Conservation (phyloP, 2,888 invertebrate species). For the Sarcophaga caerulescens region DNA sequence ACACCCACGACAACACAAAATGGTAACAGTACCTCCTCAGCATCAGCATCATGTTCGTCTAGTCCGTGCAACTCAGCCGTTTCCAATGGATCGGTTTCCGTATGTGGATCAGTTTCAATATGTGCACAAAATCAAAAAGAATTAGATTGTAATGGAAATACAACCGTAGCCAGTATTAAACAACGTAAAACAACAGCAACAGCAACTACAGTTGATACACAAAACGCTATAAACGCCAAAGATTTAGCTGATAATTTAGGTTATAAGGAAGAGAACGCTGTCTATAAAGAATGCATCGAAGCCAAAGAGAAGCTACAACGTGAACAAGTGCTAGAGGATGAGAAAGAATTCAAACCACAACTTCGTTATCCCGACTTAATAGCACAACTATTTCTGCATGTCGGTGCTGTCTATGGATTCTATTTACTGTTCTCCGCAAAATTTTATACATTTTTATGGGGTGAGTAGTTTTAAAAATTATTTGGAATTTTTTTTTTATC, state of each 20-base stretch:
- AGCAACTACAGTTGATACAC: constrained; percentile 10
- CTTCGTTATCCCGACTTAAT: constrained; percentile 88
- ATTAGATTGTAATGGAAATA: constrained; percentile 65
- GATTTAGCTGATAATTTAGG: constrained; percentile 74
- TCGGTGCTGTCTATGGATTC: constrained; percentile 86
- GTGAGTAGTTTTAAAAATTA: constrained; percentile 83
- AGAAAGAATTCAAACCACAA: constrained; percentile 82
- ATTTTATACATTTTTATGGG: constrained; percentile 86
- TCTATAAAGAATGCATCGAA: constrained; percentile 72
- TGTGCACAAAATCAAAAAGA: constrained; percentile 54
- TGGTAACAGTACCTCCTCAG: constrained; percentile 36
- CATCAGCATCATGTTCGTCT: constrained; percentile 49
- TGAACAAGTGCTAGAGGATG: constrained; percentile 14
- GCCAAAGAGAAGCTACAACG: constrained; percentile 38
- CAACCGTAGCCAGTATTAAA: constrained; percentile 42
- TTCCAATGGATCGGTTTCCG: constrained; percentile 20
- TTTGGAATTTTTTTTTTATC: not conserved
- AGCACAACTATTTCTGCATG: constrained; percentile 87
- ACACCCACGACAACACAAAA: constrained; percentile 70
- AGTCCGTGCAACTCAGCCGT: constrained; percentile 44
- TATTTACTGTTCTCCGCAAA: constrained; percentile 85
- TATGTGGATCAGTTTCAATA: constrained; percentile 41
- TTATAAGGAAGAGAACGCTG: constrained; percentile 76
- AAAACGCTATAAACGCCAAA: constrained; percentile 59
- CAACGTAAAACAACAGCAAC: constrained; percentile 38